A percentile compares a stretch with the other conserved stretches of the same genome.
These are phyloP conservation scores for Leptopilina syphax DNA, from an alignment of 2,888 invertebrate species.

Conservation along the genomic window DNA sequence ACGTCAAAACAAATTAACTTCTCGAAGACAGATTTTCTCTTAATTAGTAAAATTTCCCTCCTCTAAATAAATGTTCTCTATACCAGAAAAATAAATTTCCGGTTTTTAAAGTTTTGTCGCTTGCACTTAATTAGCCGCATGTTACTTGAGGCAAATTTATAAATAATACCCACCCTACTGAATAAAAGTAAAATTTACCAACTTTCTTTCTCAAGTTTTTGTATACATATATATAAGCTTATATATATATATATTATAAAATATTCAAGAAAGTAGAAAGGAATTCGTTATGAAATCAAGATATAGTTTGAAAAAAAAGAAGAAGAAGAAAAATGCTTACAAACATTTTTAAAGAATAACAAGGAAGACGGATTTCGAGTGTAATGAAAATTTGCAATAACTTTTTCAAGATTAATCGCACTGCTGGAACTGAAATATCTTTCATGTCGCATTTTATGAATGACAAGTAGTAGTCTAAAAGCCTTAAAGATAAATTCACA, in stretches of 20 bases:
- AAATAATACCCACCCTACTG: background rate
- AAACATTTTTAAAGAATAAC: background rate
- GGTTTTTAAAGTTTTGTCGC: background rate
- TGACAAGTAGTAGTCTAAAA: background rate
- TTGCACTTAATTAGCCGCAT: background rate
- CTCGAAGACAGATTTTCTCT: too few relatives aligned
- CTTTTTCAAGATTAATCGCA: slow-evolving; percentile 3
- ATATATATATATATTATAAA: background rate
- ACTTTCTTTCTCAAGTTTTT: slow-evolving; percentile 15
- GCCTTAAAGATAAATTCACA: too few relatives aligned
- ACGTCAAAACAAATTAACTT: too few relatives aligned
- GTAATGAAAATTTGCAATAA: slow-evolving; percentile 16
- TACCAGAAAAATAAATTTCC: too few relatives aligned
- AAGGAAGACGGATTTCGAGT: background rate
- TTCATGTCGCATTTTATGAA: background rate
- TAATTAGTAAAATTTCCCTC: too few relatives aligned
- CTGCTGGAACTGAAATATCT: slow-evolving; percentile 1
- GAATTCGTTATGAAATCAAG: slow-evolving; percentile 21
- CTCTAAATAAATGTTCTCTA: too few relatives aligned
- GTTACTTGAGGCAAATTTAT: background rate
- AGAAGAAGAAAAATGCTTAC: background rate
- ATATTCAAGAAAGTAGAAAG: slow-evolving; percentile 11
- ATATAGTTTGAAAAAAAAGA: background rate
- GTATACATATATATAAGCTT: background rate
- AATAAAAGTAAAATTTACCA: background rate